Evolutionary conservation across 2,113 vertebrate species (phyloP), one percentile per base, ranked within the genome.

Genomic region (Colossoma macropomum): DNA sequence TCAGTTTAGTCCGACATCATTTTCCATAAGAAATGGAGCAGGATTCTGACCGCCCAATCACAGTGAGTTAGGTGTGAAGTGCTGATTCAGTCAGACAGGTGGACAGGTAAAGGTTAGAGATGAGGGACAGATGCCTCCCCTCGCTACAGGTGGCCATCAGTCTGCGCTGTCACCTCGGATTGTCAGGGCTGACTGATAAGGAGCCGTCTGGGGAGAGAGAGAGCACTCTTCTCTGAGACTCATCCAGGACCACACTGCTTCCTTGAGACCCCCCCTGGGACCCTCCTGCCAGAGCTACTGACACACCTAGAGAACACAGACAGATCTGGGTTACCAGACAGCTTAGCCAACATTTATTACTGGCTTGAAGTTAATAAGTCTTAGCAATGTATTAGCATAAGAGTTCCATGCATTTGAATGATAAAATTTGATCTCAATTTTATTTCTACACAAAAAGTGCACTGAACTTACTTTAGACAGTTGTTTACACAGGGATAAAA

Each of bases 51-150:
- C 56, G 66, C 52, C 48, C 52, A 79, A 38, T 79, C 77, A 27
- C 21, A 54, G 63, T 23, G 63, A 48, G 30, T 79, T 27, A 70
- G 71, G 34, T 38, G 65, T 63, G 38, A 30, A 23, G 50, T 23
- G 69, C 78, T 74, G 79, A 65, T 75, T 74, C 75, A 63, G 86
- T 69, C 28, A 84, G 75, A 81, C 82, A 84, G 82, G 77, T 80
- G 56, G 77, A 71, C 81, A 78, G 83, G 66, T 65, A 45, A 69
- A 41, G 82, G 82, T 84, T 84, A 78, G 56, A 38, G 50, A 63
- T 84, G 71, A 82, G 74, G 70, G 86, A 81, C 79, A 82, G 75
- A 75, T 68, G 52, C 23, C 41, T 73, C 11, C 62, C 41, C 68
- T 87, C 75, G 7, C 77, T 85, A 45, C 85, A 84, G 82, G 82